These are phyloP conservation scores for Coryphaenoides rupestris DNA, from an alignment of 2,113 vertebrate species.

Conservation along the genomic window DNA sequence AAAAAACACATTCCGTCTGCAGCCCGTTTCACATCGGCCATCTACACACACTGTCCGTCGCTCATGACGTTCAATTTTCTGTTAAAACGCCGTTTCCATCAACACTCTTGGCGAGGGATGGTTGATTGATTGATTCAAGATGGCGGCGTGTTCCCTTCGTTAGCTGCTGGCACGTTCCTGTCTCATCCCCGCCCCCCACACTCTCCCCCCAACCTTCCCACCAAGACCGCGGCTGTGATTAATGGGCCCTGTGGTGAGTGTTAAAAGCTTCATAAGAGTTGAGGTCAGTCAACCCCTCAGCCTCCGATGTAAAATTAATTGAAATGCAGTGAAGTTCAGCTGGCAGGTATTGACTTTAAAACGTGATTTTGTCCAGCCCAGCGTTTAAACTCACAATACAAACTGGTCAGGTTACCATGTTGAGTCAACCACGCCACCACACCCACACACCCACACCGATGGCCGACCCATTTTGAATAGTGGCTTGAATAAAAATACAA, in stretches of 20 bases:
- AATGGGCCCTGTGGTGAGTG: conserved; percentile 32
- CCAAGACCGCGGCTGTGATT: conserved; percentile 21
- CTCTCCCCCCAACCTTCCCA: conserved; percentile 7
- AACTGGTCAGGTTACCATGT: background rate
- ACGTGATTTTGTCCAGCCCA: conserved; percentile 12
- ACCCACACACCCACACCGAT: background rate
- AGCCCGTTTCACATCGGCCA: background rate
- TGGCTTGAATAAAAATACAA: background rate
- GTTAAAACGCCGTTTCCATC: background rate
- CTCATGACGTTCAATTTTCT: background rate
- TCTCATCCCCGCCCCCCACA: conserved; percentile 28
- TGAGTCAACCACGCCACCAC: background rate
- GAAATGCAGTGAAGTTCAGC: conserved; percentile 25
- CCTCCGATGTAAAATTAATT: conserved; percentile 29
- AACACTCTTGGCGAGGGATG: background rate
- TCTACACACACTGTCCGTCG: background rate
- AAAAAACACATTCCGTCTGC: conserved; percentile 7
- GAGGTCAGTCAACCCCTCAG: conserved; percentile 5
- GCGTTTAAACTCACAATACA: conserved; percentile 13
- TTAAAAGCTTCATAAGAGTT: conserved; percentile 39
- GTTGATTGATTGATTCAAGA: background rate
- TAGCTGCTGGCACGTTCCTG: background rate
- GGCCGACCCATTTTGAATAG: background rate
- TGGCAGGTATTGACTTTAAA: conserved; percentile 10
- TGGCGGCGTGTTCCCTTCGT: conserved; percentile 6